Evolutionary conservation across 1,140 invertebrate genomes (phyloP).

Genomic region (Zaprionus capensis): DNA sequence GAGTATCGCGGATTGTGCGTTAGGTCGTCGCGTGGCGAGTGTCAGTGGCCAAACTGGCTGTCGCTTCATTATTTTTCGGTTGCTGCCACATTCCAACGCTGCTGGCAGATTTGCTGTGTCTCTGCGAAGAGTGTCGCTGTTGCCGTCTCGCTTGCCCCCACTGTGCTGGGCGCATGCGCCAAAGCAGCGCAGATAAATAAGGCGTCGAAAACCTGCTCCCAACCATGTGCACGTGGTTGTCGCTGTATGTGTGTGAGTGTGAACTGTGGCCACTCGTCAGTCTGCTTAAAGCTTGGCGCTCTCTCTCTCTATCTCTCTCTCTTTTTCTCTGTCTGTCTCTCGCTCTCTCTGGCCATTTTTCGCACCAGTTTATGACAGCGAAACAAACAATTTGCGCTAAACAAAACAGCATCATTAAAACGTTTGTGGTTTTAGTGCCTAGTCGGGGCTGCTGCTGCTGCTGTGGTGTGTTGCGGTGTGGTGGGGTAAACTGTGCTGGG

Average conservation of each 20-base stretch:
- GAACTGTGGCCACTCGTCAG: slow-evolving; percentile 29
- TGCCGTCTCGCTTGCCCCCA: slow-evolving; percentile 52
- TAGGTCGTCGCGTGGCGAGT: slow-evolving; percentile 56
- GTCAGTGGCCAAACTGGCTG: slow-evolving; percentile 57
- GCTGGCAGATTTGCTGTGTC: slow-evolving; percentile 24
- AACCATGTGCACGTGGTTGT: slow-evolving; percentile 23
- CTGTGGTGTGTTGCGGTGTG: neutral
- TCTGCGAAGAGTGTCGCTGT: slow-evolving; percentile 1
- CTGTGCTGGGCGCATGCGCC: slow-evolving; percentile 56
- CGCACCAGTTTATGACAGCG: slow-evolving; percentile 83
- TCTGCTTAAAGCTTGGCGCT: slow-evolving; percentile 25
- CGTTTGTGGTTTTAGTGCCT: slow-evolving; percentile 82
- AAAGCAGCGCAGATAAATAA: slow-evolving; percentile 65
- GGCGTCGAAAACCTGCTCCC: slow-evolving; percentile 62
- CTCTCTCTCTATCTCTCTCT: neutral
- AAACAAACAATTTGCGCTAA: slow-evolving; percentile 83
- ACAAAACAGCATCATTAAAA: slow-evolving; percentile 84
- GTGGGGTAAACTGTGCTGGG: neutral
- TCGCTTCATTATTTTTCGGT: slow-evolving; percentile 50
- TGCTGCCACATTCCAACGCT: slow-evolving; percentile 60
- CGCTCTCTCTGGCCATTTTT: slow-evolving; percentile 70
- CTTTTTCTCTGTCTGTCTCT: slow-evolving; percentile 25
- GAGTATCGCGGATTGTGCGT: slow-evolving; percentile 21
- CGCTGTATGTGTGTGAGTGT: slow-evolving; percentile 4
- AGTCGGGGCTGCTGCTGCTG: slow-evolving; percentile 48